Conservation (phyloP, 2,888 invertebrate species). For the Baccha elongata region DNA sequence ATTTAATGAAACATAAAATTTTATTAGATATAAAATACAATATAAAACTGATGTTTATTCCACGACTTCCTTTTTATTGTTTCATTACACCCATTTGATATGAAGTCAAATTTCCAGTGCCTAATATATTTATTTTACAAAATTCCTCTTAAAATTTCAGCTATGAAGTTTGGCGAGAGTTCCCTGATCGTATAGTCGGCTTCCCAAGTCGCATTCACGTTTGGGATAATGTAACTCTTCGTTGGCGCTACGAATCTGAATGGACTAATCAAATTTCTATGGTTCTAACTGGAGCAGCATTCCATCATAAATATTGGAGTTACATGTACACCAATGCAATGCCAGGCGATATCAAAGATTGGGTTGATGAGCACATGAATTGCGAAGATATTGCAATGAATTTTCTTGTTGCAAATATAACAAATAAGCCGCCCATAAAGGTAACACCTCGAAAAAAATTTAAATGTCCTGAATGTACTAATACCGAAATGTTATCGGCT, state of each 20-base stretch:
- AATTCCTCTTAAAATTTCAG: too few relatives aligned
- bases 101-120: too few relatives aligned
- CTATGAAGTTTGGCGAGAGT: conserved; percentile 97
- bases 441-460: conserved; percentile 98
- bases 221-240: conserved; percentile 93
- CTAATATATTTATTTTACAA: too few relatives aligned
- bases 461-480: conserved; percentile 97
- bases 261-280: conserved; percentile 98
- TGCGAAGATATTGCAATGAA: conserved; percentile 99
- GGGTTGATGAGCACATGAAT: conserved; percentile 98
- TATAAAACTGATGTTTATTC: too few relatives aligned
- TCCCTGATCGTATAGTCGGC: conserved; percentile 97
- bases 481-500: conserved; percentile 96
- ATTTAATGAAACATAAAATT: too few relatives aligned
- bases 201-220: conserved; percentile 97
- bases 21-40: too few relatives aligned
- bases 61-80: too few relatives aligned
- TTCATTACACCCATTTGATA: too few relatives aligned
- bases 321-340: conserved; percentile 95
- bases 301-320: conserved; percentile 98
- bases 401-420: conserved; percentile 95
- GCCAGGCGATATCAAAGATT: conserved; percentile 91
- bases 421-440: conserved; percentile 96
- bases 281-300: conserved; percentile 98
- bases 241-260: conserved; percentile 97